Base-by-base conservation (phyloP, 2,797 vertebrate species). In the Neosalanx taihuensis region DNA sequence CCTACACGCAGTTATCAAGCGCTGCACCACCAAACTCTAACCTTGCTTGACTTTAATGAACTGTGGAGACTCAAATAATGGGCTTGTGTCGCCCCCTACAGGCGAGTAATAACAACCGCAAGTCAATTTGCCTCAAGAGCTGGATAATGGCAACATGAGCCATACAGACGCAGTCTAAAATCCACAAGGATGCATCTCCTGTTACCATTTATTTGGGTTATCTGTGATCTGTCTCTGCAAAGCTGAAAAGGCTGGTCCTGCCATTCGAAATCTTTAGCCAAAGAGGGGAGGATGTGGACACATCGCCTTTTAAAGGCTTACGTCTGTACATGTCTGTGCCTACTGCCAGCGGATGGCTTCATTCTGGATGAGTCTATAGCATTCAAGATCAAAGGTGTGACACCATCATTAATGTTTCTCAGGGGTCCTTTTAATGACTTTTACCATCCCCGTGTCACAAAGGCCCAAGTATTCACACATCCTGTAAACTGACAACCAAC, bases 321-420 rank as follows among this genome's bases (percentile, higher is more conserved):
- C 35, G 10, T 17, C 49, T 51, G 49, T 15, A 15, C 49, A 17
- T 17, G 18, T n/a, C 51, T 56, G 51, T 56, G 73, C 80, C 76
- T 72, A 71, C 74, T 67, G 70, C 67, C 63, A 71, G 66, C 6
- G 64, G 26, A 12, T 46, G 29, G 26, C 56, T n/a, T 78, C 65
- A 0, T 64, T 5, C 51, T 6, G 62, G 31, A 41, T 20, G 64
- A 66, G 5, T 26, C 23, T 49, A 56, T 70, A 7, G 29, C 0
- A 57, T 61, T 12, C 41, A 61, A 86, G 81, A 86, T 85, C 76
- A 85, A 84, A 88, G 86, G 72, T 79, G 67, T 60, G 64, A 33
- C 70, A 1, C 15, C 49, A 67, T 51, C 7, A 7, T 46, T 46
- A 46, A 12, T 13, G 7, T 46, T 46, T 46, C 41, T 46, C 41